Evolutionary conservation across 2,797 vertebrate species (phyloP).

Genomic region (Channa striata): DNA sequence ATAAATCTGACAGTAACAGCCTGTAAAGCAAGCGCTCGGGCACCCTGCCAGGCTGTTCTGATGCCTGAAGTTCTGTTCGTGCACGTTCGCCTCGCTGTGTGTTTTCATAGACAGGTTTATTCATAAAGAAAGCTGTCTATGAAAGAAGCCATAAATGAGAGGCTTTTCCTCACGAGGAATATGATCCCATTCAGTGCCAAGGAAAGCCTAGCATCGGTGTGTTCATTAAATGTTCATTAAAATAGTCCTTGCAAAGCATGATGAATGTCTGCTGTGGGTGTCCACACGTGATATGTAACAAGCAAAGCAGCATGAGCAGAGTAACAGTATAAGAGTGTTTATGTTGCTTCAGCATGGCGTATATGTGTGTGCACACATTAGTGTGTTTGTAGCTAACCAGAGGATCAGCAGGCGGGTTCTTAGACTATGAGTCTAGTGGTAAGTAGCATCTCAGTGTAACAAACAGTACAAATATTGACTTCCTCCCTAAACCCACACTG

Average conservation of each 20-base stretch:
- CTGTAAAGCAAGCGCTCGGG: constrained; percentile 30
- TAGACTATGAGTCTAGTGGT: constrained; percentile 56
- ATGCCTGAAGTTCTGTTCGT: constrained; percentile 37
- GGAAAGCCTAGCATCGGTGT: no score
- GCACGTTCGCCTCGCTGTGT: constrained; percentile 42
- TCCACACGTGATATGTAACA: no score
- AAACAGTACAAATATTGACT: constrained; percentile 84
- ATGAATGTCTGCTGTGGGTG: no score
- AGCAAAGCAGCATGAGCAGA: no score
- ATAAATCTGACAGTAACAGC: constrained; percentile 51
- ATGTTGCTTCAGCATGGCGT: constrained; percentile 7
- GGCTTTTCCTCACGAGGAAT: constrained; percentile 56
- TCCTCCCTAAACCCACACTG: constrained; percentile 70
- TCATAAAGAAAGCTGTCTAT: no score
- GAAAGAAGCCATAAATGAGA: constrained; percentile 54
- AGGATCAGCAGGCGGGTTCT: constrained; percentile 31
- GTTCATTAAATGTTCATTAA: no score
- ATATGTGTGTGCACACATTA: constrained; percentile 33
- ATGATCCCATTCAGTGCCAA: constrained; percentile 36
- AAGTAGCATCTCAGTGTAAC: constrained; percentile 75
- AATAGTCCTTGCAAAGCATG: no score
- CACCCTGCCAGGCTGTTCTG: constrained; percentile 19
- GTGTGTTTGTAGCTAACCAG: constrained; percentile 27
- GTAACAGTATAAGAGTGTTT: constrained; percentile 34
- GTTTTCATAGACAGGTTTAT: constrained; percentile 63